phyloP scores from a whole-genome alignment of 2,113 vertebrate genomes.

The cat (Felis catus) region DNA sequence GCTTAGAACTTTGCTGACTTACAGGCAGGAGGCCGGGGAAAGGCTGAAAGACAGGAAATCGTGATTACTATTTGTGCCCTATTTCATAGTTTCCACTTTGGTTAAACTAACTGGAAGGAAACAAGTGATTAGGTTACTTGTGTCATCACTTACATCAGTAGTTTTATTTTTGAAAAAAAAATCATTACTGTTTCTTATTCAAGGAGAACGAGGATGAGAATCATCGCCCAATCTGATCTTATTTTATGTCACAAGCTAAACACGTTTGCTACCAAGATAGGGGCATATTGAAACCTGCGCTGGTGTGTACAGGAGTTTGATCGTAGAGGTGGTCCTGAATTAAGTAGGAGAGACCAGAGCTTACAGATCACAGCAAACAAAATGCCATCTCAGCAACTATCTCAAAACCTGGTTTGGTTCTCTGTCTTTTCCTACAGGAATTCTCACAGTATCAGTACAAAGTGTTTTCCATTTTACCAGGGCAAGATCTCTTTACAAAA shows the following conservation, averaged over 20 bases:
- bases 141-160: constrained; percentile 63
- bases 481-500: not conserved
- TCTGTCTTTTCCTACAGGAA: not conserved
- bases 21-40: not conserved
- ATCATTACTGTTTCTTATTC: constrained; percentile 17
- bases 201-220: not conserved
- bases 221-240: not conserved
- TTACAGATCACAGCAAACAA: not conserved
- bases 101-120: constrained; percentile 75
- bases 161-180: constrained; percentile 46
- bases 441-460: not conserved
- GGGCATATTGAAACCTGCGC: not conserved
- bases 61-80: constrained; percentile 55
- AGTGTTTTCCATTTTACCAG: not conserved
- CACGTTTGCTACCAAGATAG: not conserved
- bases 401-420: not conserved
- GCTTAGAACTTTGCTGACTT: constrained; percentile 58
- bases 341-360: not conserved
- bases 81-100: constrained; percentile 76
- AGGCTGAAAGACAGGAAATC: constrained; percentile 61
- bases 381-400: not conserved
- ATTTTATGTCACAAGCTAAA: not conserved
- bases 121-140: constrained; percentile 67
- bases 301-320: not conserved
- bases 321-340: not conserved